Base-by-base conservation (phyloP, 1,140 invertebrate genomes). In the Lamellibrachia luymesi region DNA sequence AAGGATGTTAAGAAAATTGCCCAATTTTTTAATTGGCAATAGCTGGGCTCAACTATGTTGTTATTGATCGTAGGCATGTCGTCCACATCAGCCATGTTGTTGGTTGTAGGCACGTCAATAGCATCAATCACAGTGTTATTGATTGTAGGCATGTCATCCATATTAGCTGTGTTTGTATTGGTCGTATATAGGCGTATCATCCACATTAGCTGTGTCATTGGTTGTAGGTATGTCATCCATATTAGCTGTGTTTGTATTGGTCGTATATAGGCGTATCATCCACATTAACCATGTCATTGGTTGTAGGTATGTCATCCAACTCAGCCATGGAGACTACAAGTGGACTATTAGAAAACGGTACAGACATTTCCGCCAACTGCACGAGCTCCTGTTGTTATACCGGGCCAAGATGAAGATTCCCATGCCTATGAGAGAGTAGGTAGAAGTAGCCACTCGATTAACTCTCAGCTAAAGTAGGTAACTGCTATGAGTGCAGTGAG, bases 281-380 rank as follows among this genome's bases (percentile, higher is more conserved):
- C 13, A 80, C 64, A 22, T 80, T 17, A 80, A 0, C 64, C 64
- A 17, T 80, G 17, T 80, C 17, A 22, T 50, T 93, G 64, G 17
- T 22, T 80, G 51, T 95, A 98, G 98, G 94, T 98, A 99, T 95
- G 98, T 98, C 92, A 98, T 99, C 94, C 97, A 98, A 94, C 97
- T 99, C 7, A 97, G 97, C 92, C 98, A 99, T 97, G 98, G 98
- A 0, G 97, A 97, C 91, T 98, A 98, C 96, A 96, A 96, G 4
- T 99, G 98, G 98, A 98, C 97, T 25, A 97, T 99, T 80, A 98
- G 98, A 95, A 98, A 98, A 95, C 97, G 98, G 51, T 99, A 99
- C 95, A 99, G 98, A 95, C 98, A 99, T 95, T 98, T 99, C 94
- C 97, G 98, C 52, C 97, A 97, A 94, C 96, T 99, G 49, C 98